These are phyloP conservation scores for Condylura cristata DNA, from an alignment of 2,113 vertebrate species.

Conservation along the genomic window DNA sequence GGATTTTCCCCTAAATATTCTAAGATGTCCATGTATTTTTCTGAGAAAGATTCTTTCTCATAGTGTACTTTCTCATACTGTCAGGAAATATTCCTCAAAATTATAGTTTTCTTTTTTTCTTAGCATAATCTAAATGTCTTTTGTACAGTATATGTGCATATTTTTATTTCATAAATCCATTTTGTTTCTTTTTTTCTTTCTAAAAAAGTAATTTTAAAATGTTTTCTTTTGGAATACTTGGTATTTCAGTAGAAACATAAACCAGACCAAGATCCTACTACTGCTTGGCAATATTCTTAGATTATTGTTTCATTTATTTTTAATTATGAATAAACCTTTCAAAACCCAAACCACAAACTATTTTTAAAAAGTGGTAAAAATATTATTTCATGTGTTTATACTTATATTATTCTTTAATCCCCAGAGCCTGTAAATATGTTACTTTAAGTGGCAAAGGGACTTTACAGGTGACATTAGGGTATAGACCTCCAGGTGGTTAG, in stretches of 20 bases:
- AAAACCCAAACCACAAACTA: constrained; percentile 18
- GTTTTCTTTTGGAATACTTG: constrained; percentile 25
- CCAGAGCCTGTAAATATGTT: neutral
- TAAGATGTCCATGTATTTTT: neutral
- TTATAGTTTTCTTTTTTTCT: neutral
- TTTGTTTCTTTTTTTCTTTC: neutral
- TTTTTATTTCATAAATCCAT: neutral
- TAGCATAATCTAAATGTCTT: neutral
- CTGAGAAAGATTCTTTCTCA: neutral
- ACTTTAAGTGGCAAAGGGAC: too few species aligned
- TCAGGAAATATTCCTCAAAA: constrained; percentile 19
- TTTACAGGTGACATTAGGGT: neutral
- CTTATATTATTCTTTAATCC: neutral
- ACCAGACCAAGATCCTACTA: neutral
- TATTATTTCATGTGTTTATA: neutral
- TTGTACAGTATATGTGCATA: neutral
- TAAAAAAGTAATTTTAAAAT: neutral
- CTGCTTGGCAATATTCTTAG: neutral
- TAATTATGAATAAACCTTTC: constrained; percentile 22
- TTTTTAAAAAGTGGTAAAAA: constrained; percentile 8
- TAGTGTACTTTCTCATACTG: neutral
- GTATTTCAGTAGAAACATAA: neutral
- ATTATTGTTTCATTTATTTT: neutral
- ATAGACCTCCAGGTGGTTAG: neutral
- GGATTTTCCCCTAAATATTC: neutral